phyloP scores from a whole-genome alignment of 2,797 vertebrate genomes.

The Urosaurus nigricauda region DNA sequence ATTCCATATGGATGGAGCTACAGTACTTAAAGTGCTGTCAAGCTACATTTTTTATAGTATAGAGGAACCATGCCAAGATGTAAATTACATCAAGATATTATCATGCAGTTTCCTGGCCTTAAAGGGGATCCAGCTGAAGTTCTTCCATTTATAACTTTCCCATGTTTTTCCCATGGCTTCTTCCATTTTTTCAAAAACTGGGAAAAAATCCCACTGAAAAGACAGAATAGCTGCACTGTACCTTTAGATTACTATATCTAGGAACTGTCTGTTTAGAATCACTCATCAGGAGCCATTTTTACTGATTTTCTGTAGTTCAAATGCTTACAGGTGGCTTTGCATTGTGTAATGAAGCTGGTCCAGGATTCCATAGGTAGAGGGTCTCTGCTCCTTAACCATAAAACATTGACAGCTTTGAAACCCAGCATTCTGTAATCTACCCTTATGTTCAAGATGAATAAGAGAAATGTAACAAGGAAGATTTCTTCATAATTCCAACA shows the following conservation, averaged over 20 bases:
- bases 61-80: too few species aligned
- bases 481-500: not conserved
- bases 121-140: not conserved
- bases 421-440: fast-evolving
- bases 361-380: too few species aligned
- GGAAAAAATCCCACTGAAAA: not conserved
- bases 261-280: not conserved
- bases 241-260: not conserved
- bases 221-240: not conserved
- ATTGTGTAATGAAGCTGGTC: too few species aligned
- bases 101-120: too few species aligned
- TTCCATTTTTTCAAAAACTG: not conserved
- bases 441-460: not conserved
- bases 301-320: not conserved
- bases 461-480: not conserved
- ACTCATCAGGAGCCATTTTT: not conserved
- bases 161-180: not conserved
- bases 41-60: too few species aligned
- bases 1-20: too few species aligned
- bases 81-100: too few species aligned
- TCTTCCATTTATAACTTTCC: not conserved
- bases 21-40: too few species aligned
- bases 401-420: not conserved
- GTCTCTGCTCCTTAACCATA: too few species aligned
- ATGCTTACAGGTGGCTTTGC: not conserved